Evolutionary conservation across 2,797 vertebrate species (phyloP), one percentile per base, ranked within the genome.

Genomic region (Odontamblyopus lacepedii): DNA sequence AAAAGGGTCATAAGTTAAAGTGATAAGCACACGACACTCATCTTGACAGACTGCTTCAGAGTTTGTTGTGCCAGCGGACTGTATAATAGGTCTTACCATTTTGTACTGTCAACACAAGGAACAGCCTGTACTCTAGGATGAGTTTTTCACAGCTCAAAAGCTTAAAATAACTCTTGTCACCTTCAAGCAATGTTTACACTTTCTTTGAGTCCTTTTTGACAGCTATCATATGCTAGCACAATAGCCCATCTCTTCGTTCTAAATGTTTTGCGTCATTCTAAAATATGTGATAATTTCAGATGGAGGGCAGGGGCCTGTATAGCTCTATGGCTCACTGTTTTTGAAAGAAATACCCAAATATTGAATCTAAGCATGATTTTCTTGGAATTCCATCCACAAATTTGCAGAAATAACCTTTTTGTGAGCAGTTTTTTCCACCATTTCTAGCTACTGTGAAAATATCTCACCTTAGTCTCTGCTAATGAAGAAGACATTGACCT

Each of bases 51-150:
- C 27, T 27, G n/a, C 63, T 65, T 23, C 41, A 50, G 44, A 50
- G 63, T 66, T 50, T 66, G 44, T 66, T 66, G 26, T 66, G 26
- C 44, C 26, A 50, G 41, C 44, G 41, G 16, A 65, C 41, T 65
- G 63, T 29, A 29, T 27, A 48, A 48, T 50, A 29, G 23, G 26
- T 48, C 9, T 4, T 3, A 48, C 41, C 23, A 63, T 44, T 64
- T 64, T 27, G 15, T 64, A 48, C 41, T 66, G 44, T 29, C 44
- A 30, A 66, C 27, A 50, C 7, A 30, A 30, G 16, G 64, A 66
- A 66, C 64, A 66, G 23, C 64, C 44, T 66, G 64, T 66, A 19
- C 64, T 66, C 38, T 2, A 5, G 23, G 38, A 65, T 15, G 41
- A 65, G 38, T 29, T 65, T 62, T 65, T 44, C 32, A 41, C 19